A percentile compares a stretch with the other conserved stretches of the same genome.
Evolutionary conservation across 2,113 vertebrate genomes (phyloP).

Genomic region (Chaetodon trifascialis): DNA sequence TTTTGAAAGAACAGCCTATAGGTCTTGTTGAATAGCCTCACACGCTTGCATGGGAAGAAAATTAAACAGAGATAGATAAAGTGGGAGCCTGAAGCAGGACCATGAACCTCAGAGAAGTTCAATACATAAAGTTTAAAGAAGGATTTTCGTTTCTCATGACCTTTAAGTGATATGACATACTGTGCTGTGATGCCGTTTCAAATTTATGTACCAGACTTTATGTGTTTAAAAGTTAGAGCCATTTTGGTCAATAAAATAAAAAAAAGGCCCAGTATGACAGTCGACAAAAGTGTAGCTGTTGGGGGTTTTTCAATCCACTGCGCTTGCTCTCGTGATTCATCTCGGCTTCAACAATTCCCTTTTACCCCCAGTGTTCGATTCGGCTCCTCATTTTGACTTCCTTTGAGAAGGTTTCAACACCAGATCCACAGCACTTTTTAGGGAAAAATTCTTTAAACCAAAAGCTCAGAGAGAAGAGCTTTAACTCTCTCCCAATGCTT

Average conservation of each 20-base stretch:
- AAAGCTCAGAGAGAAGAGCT: constrained; percentile 13
- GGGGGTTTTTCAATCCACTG: background rate
- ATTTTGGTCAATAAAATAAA: background rate
- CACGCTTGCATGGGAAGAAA: background rate
- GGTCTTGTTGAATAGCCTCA: background rate
- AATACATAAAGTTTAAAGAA: background rate
- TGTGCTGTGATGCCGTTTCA: background rate
- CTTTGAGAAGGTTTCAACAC: constrained; percentile 21
- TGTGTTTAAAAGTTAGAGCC: background rate
- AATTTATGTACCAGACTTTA: background rate
- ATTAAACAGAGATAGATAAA: background rate
- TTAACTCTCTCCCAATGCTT: background rate
- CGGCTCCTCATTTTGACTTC: constrained; percentile 4
- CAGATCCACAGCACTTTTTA: background rate
- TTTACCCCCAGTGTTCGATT: constrained; percentile 35
- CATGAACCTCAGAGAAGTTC: background rate
- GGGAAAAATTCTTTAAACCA: background rate
- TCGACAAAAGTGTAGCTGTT: constrained; percentile 13
- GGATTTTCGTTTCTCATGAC: background rate
- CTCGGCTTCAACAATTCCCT: constrained; percentile 15
- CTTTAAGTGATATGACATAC: background rate
- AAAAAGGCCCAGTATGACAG: background rate
- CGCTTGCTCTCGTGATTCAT: constrained; percentile 7
- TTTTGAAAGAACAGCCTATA: background rate
- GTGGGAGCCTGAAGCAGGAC: background rate